Percentiles rank a stretch among this genome's conserved stretches.
Conservation (phyloP, 2,888 invertebrate genomes). For the Arge pagana region DNA sequence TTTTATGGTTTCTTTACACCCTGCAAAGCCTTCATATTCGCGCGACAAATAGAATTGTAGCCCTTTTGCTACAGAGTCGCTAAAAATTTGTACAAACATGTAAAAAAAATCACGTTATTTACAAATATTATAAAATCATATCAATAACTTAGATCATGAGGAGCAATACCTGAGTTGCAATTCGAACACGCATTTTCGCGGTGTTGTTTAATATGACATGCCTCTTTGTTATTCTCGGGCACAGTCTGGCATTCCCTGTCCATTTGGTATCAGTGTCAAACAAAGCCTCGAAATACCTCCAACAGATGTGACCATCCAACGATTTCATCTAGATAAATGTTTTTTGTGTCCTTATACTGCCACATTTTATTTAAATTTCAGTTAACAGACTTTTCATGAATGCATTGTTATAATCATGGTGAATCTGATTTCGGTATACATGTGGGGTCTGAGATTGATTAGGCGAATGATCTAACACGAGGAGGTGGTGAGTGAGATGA, state of each 20-base stretch:
- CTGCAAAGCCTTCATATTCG: slow-evolving; percentile 10
- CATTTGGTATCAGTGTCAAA: slow-evolving; percentile 2
- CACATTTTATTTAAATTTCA: too few relatives aligned
- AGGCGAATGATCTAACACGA: too few relatives aligned
- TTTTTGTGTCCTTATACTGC: too few relatives aligned
- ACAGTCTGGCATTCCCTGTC: slow-evolving; percentile 11
- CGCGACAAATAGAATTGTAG: slow-evolving; percentile 18
- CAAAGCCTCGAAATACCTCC: slow-evolving; percentile 5
- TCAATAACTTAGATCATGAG: not conserved
- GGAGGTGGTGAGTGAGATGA: too few relatives aligned
- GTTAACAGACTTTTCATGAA: too few relatives aligned
- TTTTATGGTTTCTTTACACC: slow-evolving; percentile 15
- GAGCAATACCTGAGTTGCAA: slow-evolving; percentile 25
- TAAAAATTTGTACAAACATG: slow-evolving; percentile 22
- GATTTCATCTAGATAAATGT: not conserved
- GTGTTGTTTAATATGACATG: slow-evolving; percentile 22
- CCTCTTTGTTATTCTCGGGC: slow-evolving; percentile 19
- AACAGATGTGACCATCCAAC: not conserved
- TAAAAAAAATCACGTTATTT: not conserved
- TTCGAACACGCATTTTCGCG: slow-evolving; percentile 25
- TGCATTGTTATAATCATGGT: too few relatives aligned
- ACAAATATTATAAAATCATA: not conserved
- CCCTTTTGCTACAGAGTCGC: slow-evolving; percentile 25
- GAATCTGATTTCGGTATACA: too few relatives aligned
- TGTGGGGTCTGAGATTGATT: too few relatives aligned